Conservation (phyloP, 2,113 vertebrate species). For the Nestor notabilis region DNA sequence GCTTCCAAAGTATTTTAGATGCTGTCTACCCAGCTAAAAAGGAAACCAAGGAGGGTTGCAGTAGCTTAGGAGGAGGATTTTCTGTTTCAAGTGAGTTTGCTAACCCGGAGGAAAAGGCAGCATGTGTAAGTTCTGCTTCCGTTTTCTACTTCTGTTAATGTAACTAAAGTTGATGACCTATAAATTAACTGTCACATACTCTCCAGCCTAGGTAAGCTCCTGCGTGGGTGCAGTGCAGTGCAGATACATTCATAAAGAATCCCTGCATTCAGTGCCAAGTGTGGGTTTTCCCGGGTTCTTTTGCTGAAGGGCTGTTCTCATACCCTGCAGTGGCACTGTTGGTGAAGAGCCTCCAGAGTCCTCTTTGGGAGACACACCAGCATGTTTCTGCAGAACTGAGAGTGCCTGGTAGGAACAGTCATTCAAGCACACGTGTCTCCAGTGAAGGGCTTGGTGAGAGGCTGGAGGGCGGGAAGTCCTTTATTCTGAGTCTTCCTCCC, state of each 20-base stretch:
- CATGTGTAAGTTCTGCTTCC: neutral
- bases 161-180: neutral
- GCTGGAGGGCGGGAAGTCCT: neutral
- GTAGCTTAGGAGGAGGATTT: neutral
- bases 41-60: neutral
- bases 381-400: neutral
- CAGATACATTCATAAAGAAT: fast-evolving
- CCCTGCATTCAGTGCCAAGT: neutral
- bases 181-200: neutral
- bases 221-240: neutral
- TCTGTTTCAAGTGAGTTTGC: neutral
- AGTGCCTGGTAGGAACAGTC: fast-evolving
- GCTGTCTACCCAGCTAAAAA: neutral
- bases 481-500: constrained; percentile 1
- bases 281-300: neutral
- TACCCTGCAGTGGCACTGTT: neutral
- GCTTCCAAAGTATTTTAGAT: neutral
- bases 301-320: fast-evolving
- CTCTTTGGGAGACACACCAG: neutral
- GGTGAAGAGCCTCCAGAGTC: neutral
- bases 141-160: neutral
- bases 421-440: neutral
- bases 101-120: neutral
- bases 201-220: neutral
- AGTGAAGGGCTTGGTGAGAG: neutral